Base-by-base conservation (phyloP, 1,140 invertebrate species). In the Scaptomyza montana region DNA sequence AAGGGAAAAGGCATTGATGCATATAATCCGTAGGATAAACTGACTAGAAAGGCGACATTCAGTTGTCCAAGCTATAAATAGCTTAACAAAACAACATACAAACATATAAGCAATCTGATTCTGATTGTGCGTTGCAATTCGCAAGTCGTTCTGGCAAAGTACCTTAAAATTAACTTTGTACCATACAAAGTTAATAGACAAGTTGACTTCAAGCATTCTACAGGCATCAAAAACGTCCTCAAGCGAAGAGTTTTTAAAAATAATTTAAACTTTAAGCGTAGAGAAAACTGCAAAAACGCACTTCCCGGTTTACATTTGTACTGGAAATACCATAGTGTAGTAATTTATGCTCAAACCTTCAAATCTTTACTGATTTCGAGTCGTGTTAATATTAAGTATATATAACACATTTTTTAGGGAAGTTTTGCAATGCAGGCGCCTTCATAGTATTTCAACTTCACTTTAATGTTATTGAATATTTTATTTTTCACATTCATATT, bases 1-100 rank as follows among this genome's bases (percentile, higher is more conserved):
- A 53, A 54, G 51, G 30, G 33, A 19, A 47, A 66, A 10, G n/a
- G n/a, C 45, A 66, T 50, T 66, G 56, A 66, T 46, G 63, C 63
- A 57, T 8, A 28, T 46, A 57, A 46, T 28, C 46, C 16, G 25
- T 13, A 47, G 69, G 63, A 60, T 54, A 53, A 72, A 59, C 49
- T 8, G 49, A 30, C 41, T 30, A 49, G 63, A 55, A 49, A 30
- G 41, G 13, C 7, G 41, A 36, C 21, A 25, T 25, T 25, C 21
- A 25, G 21, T 25, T 25, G 28, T 12, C 21, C 21, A 25, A 25
- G 30, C 60, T 64, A 64, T 50, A 51, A 56, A 70, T 70, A 64
- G 36, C 6, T 25, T 36, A 33, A 7, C 28, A 19, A 16, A 16
- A 33, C 51, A 54, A 16, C 16, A 16, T 16, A 16, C 16, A 1